Percentiles rank a stretch among this genome's conserved stretches.
phyloP scores from a whole-genome alignment of 2,797 vertebrate genomes.

The Uromys caudimaculatus region DNA sequence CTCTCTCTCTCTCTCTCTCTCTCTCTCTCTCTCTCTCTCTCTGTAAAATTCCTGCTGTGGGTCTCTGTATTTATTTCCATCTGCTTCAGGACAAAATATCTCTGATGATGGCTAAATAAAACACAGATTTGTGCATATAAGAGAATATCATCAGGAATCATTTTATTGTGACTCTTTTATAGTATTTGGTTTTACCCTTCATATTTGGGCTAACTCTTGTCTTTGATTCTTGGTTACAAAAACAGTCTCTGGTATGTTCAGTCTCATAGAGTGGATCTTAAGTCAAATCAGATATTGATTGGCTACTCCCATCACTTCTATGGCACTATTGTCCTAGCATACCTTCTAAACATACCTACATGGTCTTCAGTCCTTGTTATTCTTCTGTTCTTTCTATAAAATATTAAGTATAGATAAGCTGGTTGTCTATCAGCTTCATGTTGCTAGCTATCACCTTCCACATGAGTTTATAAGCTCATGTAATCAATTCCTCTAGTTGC shows the following conservation, averaged over 20 bases:
- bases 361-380: background rate
- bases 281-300: background rate
- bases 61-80: background rate
- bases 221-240: background rate
- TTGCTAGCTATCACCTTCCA: background rate
- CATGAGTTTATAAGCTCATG: slow-evolving; percentile 46
- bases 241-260: background rate
- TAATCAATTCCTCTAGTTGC: background rate
- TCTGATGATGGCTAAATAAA: background rate
- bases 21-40: background rate
- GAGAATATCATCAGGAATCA: background rate
- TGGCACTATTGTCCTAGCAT: background rate
- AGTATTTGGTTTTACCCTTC: background rate
- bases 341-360: background rate
- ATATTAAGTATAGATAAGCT: background rate
- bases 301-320: background rate
- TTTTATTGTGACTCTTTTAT: background rate
- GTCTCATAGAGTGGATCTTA: background rate
- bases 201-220: background rate
- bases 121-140: too few relatives aligned
- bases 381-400: background rate
- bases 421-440: background rate
- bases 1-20: background rate
- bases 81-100: background rate
- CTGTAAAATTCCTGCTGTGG: background rate